Base-by-base conservation (phyloP, 2,888 invertebrate species). In the Pseudanteris insignis region DNA sequence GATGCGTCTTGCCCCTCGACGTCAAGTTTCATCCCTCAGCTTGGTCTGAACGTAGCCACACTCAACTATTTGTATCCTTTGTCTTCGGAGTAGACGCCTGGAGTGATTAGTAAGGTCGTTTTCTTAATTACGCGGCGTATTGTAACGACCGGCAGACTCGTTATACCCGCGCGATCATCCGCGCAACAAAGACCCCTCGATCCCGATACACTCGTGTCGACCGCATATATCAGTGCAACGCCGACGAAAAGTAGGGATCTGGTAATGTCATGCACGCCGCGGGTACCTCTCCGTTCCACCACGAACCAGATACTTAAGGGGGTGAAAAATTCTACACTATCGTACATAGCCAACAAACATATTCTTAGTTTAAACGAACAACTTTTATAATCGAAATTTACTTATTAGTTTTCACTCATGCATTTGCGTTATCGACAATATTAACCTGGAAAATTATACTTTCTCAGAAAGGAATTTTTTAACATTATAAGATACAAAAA, bases 51-150 rank as follows among this genome's bases (percentile, higher is more conserved):
- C 40, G 26, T 36, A 48, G 30, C 53, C 37, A 21, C 8, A 13
- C 8, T 12, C 43, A 46, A 47, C 37, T 15, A 8, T 44, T 29
- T 51, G 44, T 61, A 50, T 64, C 36, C 61, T 58, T 46, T 41
- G 53, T 41, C 63, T 62, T 53, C 34, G 51, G 36, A 68, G 63
- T 67, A 54, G 64, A 66, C 63, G 62, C 63, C 59, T 50, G 38
- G 34, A 58, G 66, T 69, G 69, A 72, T 73, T 73, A 70, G 69
- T 67, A 70, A 71, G 70, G 66, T 70, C 70, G 67, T 73, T 74
- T 71, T 70, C 70, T 70, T 74, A 70, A 70, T 73, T 73, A 70
- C 61, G 48, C 24, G 38, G 37, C 48, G 48, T 59, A 66, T 61
- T 64, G 48, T 67, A 67, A 61, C 63, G 65, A 62, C 64, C 59